These are phyloP conservation scores for Jordanella pulchra DNA, from an alignment of 2,797 vertebrate species.

Conservation along the genomic window DNA sequence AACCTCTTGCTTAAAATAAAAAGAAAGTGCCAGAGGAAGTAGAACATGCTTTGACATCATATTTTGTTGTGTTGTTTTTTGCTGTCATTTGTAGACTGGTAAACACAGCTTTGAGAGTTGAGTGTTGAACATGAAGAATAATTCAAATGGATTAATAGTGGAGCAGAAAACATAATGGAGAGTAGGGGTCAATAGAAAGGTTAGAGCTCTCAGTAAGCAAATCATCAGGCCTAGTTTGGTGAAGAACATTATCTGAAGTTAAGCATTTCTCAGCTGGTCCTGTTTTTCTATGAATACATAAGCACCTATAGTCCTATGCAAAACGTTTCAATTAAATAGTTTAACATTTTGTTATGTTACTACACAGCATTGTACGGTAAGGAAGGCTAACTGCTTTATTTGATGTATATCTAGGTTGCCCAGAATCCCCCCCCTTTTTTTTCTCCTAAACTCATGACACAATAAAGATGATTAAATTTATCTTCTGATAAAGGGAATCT, in stretches of 20 bases:
- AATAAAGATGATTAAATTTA: too few relatives aligned
- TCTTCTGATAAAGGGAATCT: too few relatives aligned
- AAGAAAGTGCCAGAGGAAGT: slow-evolving; percentile 54
- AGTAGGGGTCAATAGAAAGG: slow-evolving; percentile 59
- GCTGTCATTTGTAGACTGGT: slow-evolving; percentile 12
- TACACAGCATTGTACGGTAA: too few relatives aligned
- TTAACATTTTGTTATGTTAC: neutral
- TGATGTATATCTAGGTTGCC: too few relatives aligned
- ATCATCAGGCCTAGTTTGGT: slow-evolving; percentile 30
- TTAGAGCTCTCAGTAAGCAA: slow-evolving; percentile 67
- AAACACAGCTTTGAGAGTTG: slow-evolving; percentile 12
- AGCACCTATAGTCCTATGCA: neutral
- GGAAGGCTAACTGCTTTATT: too few relatives aligned
- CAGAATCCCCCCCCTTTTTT: too few relatives aligned
- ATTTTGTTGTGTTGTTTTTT: slow-evolving; percentile 55
- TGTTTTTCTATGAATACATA: slow-evolving; percentile 31
- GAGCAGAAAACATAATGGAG: slow-evolving; percentile 15
- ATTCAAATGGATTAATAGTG: slow-evolving; percentile 1
- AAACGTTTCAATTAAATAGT: neutral
- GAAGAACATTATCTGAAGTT: slow-evolving; percentile 54
- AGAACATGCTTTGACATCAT: slow-evolving; percentile 56
- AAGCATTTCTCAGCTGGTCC: slow-evolving; percentile 28
- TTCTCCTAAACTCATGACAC: too few relatives aligned
- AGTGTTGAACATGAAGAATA: slow-evolving; percentile 1
- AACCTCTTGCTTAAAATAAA: slow-evolving; percentile 20